Conservation (phyloP, 2,888 invertebrate genomes). For the Pterobdella sp. region DNA sequence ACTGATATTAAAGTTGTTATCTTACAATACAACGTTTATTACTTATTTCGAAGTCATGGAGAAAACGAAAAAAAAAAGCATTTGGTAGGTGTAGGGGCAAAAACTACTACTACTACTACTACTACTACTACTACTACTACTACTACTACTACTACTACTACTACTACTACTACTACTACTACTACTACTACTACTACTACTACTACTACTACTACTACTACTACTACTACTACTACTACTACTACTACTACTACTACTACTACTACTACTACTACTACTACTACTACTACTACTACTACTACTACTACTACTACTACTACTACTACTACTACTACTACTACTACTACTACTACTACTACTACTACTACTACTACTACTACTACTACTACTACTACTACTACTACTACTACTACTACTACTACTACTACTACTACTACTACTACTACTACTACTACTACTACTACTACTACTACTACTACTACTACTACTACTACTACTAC, state of each 20-base stretch:
- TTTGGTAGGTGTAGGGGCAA: no score
- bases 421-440: constrained; percentile 16
- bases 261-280: constrained; percentile 15
- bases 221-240: constrained; percentile 2
- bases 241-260: constrained; percentile 1
- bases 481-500: constrained; percentile 14
- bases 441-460: constrained; percentile 10
- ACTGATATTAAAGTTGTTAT: neutral
- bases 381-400: constrained; percentile 15
- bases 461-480: constrained; percentile 16
- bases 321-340: constrained; percentile 15
- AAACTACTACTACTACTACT: constrained; percentile 34
- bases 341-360: constrained; percentile 16
- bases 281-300: constrained; percentile 14
- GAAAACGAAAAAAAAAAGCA: no score
- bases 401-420: constrained; percentile 16
- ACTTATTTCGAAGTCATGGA: no score
- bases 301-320: constrained; percentile 14
- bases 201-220: constrained; percentile 14
- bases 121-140: constrained; percentile 33
- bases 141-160: constrained; percentile 33
- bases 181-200: constrained; percentile 13
- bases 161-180: constrained; percentile 21
- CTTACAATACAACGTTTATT: neutral
- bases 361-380: constrained; percentile 14